Evolutionary conservation across 2,113 vertebrate species (phyloP).

Genomic region (Leptobrachium leishanense): DNA sequence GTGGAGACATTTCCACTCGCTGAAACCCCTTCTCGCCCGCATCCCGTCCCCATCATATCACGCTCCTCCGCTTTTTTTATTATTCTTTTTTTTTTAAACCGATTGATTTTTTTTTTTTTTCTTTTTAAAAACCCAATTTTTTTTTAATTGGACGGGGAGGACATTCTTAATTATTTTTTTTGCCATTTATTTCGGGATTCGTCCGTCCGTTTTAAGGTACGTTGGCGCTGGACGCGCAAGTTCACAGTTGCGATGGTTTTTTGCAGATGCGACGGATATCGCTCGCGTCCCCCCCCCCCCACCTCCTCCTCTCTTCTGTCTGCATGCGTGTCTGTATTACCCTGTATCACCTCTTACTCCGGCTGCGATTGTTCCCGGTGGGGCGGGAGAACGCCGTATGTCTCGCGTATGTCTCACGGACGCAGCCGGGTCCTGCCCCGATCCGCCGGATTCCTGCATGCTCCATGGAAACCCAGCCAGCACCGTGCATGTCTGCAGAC

Average conservation of each 20-base stretch:
- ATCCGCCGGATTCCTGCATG: too few species aligned
- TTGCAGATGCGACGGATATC: background rate
- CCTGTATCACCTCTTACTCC: slow-evolving; percentile 8
- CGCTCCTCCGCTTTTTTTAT: background rate
- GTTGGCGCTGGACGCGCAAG: background rate
- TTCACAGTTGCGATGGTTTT: background rate
- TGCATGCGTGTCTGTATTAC: slow-evolving; percentile 15
- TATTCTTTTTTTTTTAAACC: slow-evolving; percentile 43
- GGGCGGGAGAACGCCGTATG: too few species aligned
- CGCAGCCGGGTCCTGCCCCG: too few species aligned
- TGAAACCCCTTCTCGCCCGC: too few species aligned
- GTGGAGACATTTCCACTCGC: slow-evolving; percentile 68
- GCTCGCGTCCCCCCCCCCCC: slow-evolving; percentile 33
- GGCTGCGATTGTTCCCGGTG: too few species aligned
- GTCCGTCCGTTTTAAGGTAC: slow-evolving; percentile 23
- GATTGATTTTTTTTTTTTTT: slow-evolving; percentile 50
- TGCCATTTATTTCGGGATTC: slow-evolving; percentile 1
- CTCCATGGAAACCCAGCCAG: too few species aligned
- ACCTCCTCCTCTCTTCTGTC: slow-evolving; percentile 38
- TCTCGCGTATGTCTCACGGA: too few species aligned
- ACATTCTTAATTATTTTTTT: too few species aligned
- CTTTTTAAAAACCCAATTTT: background rate
- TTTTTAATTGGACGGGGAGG: background rate
- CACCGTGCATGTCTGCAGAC: too few species aligned
- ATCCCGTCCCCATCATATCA: too few species aligned